A percentile compares a stretch with the other conserved stretches of the same genome.
These are phyloP conservation scores for Petrocephalus microphthalmus DNA, from an alignment of 2,113 vertebrate genomes.

Conservation along the genomic window DNA sequence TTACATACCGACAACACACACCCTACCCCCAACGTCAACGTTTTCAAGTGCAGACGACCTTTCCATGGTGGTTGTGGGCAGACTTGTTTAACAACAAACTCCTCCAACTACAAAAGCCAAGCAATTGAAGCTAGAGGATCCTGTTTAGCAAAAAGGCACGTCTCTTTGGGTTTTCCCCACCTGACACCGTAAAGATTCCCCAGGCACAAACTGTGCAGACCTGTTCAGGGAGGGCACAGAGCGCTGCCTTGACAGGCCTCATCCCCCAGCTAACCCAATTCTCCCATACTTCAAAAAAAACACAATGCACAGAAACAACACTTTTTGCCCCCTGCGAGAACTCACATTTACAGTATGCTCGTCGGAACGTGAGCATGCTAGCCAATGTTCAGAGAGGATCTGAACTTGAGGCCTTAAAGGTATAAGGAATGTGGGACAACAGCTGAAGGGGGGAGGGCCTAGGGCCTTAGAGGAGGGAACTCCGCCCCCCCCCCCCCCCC, in stretches of 20 bases:
- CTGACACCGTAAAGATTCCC: neutral
- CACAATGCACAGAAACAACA: neutral
- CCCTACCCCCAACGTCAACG: neutral
- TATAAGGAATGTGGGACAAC: slow-evolving; percentile 36
- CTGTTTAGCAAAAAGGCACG: neutral
- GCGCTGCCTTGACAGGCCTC: slow-evolving; percentile 1
- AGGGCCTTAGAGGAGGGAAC: slow-evolving; percentile 26
- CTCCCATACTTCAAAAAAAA: neutral
- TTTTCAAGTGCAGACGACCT: neutral
- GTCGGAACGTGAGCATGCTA: neutral
- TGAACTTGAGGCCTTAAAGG: slow-evolving; percentile 6
- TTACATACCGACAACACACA: neutral
- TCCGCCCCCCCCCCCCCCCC: slow-evolving; percentile 16
- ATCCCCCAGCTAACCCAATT: neutral
- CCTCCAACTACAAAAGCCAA: neutral
- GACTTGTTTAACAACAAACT: slow-evolving; percentile 26
- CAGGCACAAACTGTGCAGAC: neutral
- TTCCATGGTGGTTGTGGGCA: slow-evolving; percentile 7
- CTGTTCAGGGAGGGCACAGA: slow-evolving; percentile 2
- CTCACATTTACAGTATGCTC: neutral
- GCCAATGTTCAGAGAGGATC: neutral
- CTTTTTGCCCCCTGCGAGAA: neutral
- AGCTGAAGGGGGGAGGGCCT: slow-evolving; percentile 17
- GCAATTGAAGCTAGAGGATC: neutral
- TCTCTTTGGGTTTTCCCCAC: neutral